Evolutionary conservation across 2,113 vertebrate species (phyloP), one percentile per base, ranked within the genome.

Genomic region (Athene noctua): DNA sequence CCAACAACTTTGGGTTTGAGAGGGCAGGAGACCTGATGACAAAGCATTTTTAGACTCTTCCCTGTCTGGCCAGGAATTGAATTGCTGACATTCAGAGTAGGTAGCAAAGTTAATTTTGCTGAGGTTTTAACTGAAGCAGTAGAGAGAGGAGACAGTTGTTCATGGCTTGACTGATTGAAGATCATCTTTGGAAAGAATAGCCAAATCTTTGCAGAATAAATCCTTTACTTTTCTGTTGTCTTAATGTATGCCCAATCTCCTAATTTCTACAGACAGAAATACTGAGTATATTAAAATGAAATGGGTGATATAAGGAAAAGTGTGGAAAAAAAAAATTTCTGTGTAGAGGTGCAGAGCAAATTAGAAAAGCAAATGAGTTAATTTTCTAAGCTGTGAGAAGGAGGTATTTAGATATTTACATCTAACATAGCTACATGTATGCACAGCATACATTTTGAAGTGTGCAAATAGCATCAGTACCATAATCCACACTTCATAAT

Each of bases 71-170:
- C 89, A 89, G 80, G 63, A 95, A 82, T 47, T 82, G 86, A 91
- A 95, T 46, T 94, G 80, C 83, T 93, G 95, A 88, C 75, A 95
- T 73, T 47, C n/a, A 89, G 80, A 88, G 58, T 44, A 82, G 46
- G 70, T 46, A 87, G 86, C 70, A 95, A 91, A 95, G 80, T 66
- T 94, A 72, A 95, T 95, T 96, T 77, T 87, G 92, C 86, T 96
- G 95, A 92, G 49, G 83, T 95, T 94, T 97, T 92, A 84, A 91
- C 77, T 80, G 83, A 87, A 72, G 44, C 27, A 62, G 49, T 74
- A 72, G 86, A 84, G 42, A 86, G 54, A 72, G 58, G 46, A 91
- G 87, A 80, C 81, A 68, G 46, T 81, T 85, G 52, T 23, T 94
- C 54, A 73, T 0, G 5, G 54, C 67, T 85, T 89, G 68, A 86